Evolutionary conservation across 2,888 invertebrate species (phyloP), one percentile per base, ranked within the genome.

Genomic region (Lamellibrachia satsuma): DNA sequence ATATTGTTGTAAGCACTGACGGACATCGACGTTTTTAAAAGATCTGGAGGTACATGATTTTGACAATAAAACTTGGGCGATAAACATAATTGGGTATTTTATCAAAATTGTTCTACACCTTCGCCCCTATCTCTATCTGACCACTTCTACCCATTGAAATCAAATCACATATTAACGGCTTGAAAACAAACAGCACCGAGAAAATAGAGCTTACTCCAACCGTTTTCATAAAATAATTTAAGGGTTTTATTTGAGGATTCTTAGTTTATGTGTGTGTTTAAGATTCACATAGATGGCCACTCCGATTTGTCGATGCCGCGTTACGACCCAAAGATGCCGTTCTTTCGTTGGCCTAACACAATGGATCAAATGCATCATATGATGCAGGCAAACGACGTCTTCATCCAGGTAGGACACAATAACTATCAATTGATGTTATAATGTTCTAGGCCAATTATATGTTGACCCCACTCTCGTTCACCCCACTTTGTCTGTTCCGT

Each of bases 221-320:
- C n/a, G n/a, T n/a, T n/a, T n/a, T n/a, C n/a, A n/a, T n/a, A 75
- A 11, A 22, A 22, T 75, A 15, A 11, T 75, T 11, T 75, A 75
- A 15, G 75, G 15, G 22, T 75, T 22, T 3, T 15, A 75, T 15
- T 22, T 75, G 2, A 2, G 75, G 75, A 75, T 75, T 75, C 0
- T 75, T 22, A 8, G 90, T 52, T 92, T 57, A 93, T 94, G 39
- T 93, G 11, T 22, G 52, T 52, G 52, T 52, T 91, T 15, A 52
- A 96, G 96, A 93, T 96, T 51, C 96, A 95, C 92, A 95, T 96
- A 57, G 96, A 96, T 93, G 95, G 95, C 7, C 95, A 96, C 92
- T 94, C 94, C 15, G 96, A 95, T 92, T 93, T 94, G 57, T 95
- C 95, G 1, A 94, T 94, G 8, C 95, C 95, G 0, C 60, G 92